Evolutionary conservation across 2,888 invertebrate genomes (phyloP).

Genomic region (Geophilus truncorum): DNA sequence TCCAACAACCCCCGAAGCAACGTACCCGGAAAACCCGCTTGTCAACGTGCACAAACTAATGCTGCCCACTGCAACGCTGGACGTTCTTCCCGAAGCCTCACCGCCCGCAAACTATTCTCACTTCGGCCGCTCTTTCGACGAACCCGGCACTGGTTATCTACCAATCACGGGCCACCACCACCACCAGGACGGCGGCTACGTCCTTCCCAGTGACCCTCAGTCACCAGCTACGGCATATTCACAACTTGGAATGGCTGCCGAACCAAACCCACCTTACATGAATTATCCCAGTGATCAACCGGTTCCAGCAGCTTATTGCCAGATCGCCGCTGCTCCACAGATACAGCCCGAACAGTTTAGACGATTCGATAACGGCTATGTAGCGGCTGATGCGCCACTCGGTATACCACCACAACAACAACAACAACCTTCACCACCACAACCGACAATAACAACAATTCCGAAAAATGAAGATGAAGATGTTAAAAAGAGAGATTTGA

Average conservation of each 20-base stretch:
- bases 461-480: too few species aligned
- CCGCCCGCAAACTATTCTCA: constrained; percentile 25
- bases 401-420: background rate
- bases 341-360: background rate
- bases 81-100: background rate
- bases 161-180: background rate
- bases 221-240: background rate
- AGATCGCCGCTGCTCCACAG: background rate
- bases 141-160: background rate
- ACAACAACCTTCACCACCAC: too few species aligned
- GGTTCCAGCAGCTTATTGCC: background rate
- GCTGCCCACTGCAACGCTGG: background rate
- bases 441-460: too few species aligned
- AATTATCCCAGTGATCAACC: background rate
- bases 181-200: background rate
- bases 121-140: constrained; percentile 9
- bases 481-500: too few species aligned
- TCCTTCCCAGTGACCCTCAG: constrained; percentile 12
- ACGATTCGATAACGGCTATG: background rate
- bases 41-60: background rate
- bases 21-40: constrained; percentile 35
- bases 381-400: background rate
- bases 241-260: constrained; percentile 8
- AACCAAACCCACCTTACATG: background rate
- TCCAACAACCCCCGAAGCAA: constrained; percentile 35